phyloP scores from a whole-genome alignment of 92 coral and sea anemone species.

The Epizoanthus rinbou region DNA sequence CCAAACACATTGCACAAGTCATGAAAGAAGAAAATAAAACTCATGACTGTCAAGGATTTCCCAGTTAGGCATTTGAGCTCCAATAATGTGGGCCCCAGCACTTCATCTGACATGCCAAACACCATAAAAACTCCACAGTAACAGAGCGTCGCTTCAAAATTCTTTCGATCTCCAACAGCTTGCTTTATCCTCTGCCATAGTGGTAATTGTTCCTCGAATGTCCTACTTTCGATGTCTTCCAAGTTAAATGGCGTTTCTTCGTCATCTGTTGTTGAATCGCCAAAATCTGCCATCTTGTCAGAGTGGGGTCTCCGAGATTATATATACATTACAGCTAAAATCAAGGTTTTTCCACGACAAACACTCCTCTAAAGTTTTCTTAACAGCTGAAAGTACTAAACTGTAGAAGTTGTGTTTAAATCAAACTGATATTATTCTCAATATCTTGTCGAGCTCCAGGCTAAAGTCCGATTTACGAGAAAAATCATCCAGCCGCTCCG shows the following conservation, averaged over 20 bases:
- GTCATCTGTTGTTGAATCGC: conserved; percentile 74
- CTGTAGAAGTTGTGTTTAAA: background rate
- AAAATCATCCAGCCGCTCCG: background rate
- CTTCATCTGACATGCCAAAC: conserved; percentile 93
- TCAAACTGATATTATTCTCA: background rate
- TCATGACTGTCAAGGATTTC: conserved; percentile 81
- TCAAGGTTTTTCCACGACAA: background rate
- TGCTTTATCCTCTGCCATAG: conserved; percentile 59
- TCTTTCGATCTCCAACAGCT: conserved; percentile 68
- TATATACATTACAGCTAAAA: background rate
- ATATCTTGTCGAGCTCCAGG: background rate
- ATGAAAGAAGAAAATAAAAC: conserved; percentile 82
- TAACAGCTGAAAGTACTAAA: background rate
- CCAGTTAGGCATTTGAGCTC: conserved; percentile 83
- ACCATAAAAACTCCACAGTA: conserved; percentile 90
- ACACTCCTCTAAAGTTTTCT: background rate
- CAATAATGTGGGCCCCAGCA: conserved; percentile 80
- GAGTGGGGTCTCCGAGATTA: background rate
- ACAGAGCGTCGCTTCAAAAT: conserved; percentile 75
- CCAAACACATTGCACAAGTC: conserved; percentile 90
- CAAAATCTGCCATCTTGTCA: conserved; percentile 60
- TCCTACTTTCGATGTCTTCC: conserved; percentile 77
- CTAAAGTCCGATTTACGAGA: background rate
- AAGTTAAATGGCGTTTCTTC: conserved; percentile 78
- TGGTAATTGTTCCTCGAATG: conserved; percentile 63